Percentiles rank a stretch among this genome's conserved stretches.
Evolutionary conservation across 2,113 vertebrate genomes (phyloP).

Genomic region (Triplophysa rosa): DNA sequence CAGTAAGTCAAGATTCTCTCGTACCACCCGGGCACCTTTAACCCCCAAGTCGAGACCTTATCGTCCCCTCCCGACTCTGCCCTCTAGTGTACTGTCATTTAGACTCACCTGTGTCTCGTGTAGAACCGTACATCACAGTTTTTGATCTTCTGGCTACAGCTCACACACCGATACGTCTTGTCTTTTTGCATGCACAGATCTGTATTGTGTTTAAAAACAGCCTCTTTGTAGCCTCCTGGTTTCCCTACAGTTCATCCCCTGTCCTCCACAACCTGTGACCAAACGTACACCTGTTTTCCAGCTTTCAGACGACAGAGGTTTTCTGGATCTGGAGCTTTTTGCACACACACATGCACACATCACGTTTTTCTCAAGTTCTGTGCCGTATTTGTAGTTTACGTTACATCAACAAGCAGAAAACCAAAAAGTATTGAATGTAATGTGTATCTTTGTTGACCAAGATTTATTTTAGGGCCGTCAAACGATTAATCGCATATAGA

Average conservation of each 20-base stretch:
- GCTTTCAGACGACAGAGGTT: no score
- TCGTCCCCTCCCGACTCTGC: slow-evolving; percentile 22
- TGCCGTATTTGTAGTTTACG: no score
- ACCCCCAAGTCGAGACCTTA: background rate
- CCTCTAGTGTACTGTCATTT: background rate
- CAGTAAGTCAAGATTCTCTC: slow-evolving; percentile 54
- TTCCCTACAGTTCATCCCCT: background rate
- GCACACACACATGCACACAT: no score
- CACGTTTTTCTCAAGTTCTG: no score
- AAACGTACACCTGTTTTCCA: no score
- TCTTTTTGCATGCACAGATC: background rate
- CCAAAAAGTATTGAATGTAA: no score
- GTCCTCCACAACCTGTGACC: no score
- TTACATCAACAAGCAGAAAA: no score
- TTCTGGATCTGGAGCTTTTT: no score
- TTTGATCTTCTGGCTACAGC: background rate
- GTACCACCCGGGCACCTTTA: slow-evolving; percentile 52
- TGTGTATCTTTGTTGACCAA: no score
- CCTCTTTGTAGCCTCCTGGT: background rate
- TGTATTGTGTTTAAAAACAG: background rate
- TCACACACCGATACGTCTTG: background rate
- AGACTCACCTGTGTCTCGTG: slow-evolving; percentile 7
- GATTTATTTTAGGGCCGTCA: no score
- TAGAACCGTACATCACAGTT: slow-evolving; percentile 12
- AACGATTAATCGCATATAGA: no score